Conservation (phyloP, 2,888 invertebrate species). For the Chorisops tibialis region DNA sequence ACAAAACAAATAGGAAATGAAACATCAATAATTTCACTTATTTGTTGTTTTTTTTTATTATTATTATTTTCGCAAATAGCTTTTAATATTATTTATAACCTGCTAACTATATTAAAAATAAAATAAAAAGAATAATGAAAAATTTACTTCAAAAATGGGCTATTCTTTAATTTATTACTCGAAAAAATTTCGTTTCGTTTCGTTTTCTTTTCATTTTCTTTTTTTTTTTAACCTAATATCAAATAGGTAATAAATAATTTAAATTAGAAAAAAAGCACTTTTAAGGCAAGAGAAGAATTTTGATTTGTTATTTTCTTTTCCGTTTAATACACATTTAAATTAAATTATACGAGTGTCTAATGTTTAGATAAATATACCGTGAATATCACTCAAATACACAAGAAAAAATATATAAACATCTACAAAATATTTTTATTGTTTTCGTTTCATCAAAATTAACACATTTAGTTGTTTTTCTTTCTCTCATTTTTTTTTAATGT, state of each 20-base stretch:
- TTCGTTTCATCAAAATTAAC: no score
- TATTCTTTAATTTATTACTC: conserved; percentile 9
- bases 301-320: no score
- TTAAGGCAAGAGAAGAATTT: conserved; percentile 7
- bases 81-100: background rate
- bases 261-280: conserved; percentile 16
- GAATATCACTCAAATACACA: background rate
- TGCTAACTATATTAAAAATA: background rate
- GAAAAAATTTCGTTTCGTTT: no score
- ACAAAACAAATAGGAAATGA: no score
- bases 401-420: background rate
- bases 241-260: conserved; percentile 13
- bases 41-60: background rate
- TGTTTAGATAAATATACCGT: background rate
- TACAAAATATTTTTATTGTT: background rate
- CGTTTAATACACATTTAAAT: no score
- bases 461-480: no score
- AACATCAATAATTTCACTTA: background rate
- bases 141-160: background rate
- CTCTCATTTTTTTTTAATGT: no score
- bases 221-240: conserved; percentile 7
- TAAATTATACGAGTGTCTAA: no score
- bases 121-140: background rate
- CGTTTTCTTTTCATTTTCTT: no score
- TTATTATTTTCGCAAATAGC: background rate